Conservation (phyloP, 2,888 invertebrate genomes). For the Melanostoma mellinum region DNA sequence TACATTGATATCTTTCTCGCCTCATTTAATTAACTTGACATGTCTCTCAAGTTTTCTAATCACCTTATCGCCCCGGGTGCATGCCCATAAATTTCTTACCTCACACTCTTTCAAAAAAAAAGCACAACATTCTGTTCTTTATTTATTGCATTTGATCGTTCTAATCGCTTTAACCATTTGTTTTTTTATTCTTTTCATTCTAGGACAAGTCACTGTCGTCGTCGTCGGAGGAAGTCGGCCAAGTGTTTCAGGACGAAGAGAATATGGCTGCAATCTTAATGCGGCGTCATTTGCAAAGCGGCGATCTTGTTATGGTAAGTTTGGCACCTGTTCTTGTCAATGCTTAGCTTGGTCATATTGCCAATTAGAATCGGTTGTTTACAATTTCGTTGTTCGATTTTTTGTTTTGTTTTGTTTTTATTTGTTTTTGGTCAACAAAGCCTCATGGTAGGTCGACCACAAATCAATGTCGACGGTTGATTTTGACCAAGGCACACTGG, state of each 20-base stretch:
- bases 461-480: slow-evolving; percentile 65
- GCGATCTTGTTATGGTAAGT: slow-evolving; percentile 93
- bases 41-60: slow-evolving; percentile 40
- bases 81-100: slow-evolving; percentile 51
- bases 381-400: slow-evolving; percentile 21
- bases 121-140: slow-evolving; percentile 14
- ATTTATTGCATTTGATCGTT: slow-evolving; percentile 34
- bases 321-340: slow-evolving; percentile 46
- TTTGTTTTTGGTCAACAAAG: slow-evolving; percentile 38
- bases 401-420: not conserved
- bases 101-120: slow-evolving; percentile 13
- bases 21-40: slow-evolving; percentile 60
- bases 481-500: slow-evolving; percentile 49
- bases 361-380: slow-evolving; percentile 63
- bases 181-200: slow-evolving; percentile 75
- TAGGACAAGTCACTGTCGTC: slow-evolving; percentile 82
- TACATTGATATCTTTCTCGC: slow-evolving; percentile 36
- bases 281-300: slow-evolving; percentile 89
- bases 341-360: slow-evolving; percentile 1
- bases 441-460: slow-evolving; percentile 57
- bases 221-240: slow-evolving; percentile 86
- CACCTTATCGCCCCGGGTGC: slow-evolving; percentile 44
- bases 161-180: slow-evolving; percentile 42
- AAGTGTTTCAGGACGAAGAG: slow-evolving; percentile 92
- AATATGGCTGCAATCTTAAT: slow-evolving; percentile 94